Conservation (phyloP, 2,888 invertebrate genomes). For the Cremastinae sp. region DNA sequence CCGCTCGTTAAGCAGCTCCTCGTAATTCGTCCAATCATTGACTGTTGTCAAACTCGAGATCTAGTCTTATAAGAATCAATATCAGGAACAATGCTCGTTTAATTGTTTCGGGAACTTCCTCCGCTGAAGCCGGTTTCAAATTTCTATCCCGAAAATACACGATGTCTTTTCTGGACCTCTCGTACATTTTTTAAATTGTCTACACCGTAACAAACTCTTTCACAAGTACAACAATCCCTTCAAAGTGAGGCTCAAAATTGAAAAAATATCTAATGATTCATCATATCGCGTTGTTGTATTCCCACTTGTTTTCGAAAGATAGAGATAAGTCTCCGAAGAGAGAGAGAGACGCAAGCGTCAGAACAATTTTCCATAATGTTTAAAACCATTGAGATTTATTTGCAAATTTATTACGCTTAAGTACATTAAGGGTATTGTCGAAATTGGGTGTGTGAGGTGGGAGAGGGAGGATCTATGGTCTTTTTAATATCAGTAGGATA, state of each 20-base stretch:
- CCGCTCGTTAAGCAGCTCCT: not conserved
- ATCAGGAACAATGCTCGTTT: not conserved
- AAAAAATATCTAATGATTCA: no score
- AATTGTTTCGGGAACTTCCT: not conserved
- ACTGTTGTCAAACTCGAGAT: conserved; percentile 5
- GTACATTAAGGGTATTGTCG: no score
- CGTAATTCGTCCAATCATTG: conserved; percentile 2
- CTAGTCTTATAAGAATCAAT: not conserved
- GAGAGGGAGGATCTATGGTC: not conserved
- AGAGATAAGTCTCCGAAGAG: no score
- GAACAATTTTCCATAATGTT: no score
- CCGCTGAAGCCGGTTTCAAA: no score
- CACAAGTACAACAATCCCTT: not conserved
- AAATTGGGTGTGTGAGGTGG: not conserved
- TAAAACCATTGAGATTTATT: not conserved
- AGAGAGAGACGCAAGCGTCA: not conserved
- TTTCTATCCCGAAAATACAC: no score
- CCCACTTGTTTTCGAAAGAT: not conserved
- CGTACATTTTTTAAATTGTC: no score
- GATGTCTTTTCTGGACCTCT: no score
- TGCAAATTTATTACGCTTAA: no score
- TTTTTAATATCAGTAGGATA: conserved; percentile 11
- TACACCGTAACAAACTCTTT: no score
- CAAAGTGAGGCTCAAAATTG: conserved; percentile 7
- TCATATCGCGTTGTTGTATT: no score